Percentiles rank a stretch among this genome's conserved stretches.
These are phyloP conservation scores for Lophius americanus DNA, from an alignment of 2,797 vertebrate species.

Conservation along the genomic window DNA sequence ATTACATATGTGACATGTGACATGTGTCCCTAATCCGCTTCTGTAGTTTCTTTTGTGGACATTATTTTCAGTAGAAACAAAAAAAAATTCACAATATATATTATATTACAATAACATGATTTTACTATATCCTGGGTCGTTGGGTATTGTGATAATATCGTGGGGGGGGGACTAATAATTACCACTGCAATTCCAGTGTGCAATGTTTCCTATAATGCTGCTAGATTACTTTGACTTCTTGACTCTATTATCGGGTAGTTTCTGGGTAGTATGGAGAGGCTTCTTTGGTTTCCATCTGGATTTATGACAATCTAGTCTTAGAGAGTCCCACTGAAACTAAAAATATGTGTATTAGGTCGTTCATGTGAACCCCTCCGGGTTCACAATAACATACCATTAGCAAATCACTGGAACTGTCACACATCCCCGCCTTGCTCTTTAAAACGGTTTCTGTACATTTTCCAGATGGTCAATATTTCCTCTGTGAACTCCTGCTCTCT, in stretches of 20 bases:
- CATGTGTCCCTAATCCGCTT: too few species aligned
- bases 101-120: too few species aligned
- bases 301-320: not conserved
- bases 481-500: constrained; percentile 55
- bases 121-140: too few species aligned
- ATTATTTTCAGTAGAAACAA: too few species aligned
- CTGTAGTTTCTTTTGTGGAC: too few species aligned
- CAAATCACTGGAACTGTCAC: constrained; percentile 35
- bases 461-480: constrained; percentile 71
- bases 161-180: too few species aligned
- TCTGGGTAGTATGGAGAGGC: not conserved
- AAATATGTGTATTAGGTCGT: not conserved
- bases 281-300: not conserved
- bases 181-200: not conserved
- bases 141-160: too few species aligned
- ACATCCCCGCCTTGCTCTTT: constrained; percentile 38
- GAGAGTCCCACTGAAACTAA: not conserved
- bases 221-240: not conserved
- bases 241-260: not conserved
- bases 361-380: constrained; percentile 21
- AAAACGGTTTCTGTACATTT: constrained; percentile 63
- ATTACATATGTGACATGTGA: too few species aligned
- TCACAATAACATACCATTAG: constrained; percentile 44
- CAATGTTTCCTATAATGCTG: not conserved
- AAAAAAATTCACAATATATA: too few species aligned